Evolutionary conservation across 2,888 invertebrate species (phyloP).

Genomic region (Oscheius sp.): DNA sequence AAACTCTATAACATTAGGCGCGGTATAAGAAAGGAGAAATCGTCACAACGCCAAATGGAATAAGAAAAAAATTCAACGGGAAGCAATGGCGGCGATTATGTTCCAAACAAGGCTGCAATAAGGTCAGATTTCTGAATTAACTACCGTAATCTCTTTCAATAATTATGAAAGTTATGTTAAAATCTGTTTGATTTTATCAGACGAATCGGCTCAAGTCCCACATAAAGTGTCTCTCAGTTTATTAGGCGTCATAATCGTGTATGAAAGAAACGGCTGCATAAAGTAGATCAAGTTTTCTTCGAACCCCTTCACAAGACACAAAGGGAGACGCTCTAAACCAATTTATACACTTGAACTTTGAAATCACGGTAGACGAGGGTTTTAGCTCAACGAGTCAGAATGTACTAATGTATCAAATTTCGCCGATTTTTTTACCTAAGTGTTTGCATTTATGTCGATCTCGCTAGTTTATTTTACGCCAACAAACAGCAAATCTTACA

Average conservation of each 20-base stretch:
- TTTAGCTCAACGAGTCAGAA: not conserved
- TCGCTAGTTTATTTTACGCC: not conserved
- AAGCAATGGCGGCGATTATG: constrained; percentile 98
- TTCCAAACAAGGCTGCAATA: constrained; percentile 82
- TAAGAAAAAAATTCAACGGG: constrained; percentile 98
- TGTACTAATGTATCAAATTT: constrained; percentile 13
- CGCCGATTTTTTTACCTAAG: constrained; percentile 4
- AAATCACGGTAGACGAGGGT: too few relatives aligned
- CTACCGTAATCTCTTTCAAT: too few relatives aligned
- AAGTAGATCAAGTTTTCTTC: too few relatives aligned
- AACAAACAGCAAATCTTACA: constrained; percentile 26
- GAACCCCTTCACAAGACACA: too few relatives aligned
- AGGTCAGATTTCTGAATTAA: too few relatives aligned
- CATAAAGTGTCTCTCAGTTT: not conserved
- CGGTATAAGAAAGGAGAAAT: constrained; percentile 81
- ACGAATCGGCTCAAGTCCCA: not conserved
- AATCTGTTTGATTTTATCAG: not conserved
- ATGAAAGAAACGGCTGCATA: not conserved
- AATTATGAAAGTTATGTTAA: not conserved
- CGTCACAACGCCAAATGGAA: constrained; percentile 86
- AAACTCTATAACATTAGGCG: not conserved
- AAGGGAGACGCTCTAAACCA: too few relatives aligned
- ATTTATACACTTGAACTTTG: too few relatives aligned
- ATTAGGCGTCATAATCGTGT: too few relatives aligned
- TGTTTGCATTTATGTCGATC: constrained; percentile 14